A percentile compares a stretch with the other conserved stretches of the same genome.
phyloP scores from a whole-genome alignment of 2,797 vertebrate genomes.

The Alfaro cultratus region DNA sequence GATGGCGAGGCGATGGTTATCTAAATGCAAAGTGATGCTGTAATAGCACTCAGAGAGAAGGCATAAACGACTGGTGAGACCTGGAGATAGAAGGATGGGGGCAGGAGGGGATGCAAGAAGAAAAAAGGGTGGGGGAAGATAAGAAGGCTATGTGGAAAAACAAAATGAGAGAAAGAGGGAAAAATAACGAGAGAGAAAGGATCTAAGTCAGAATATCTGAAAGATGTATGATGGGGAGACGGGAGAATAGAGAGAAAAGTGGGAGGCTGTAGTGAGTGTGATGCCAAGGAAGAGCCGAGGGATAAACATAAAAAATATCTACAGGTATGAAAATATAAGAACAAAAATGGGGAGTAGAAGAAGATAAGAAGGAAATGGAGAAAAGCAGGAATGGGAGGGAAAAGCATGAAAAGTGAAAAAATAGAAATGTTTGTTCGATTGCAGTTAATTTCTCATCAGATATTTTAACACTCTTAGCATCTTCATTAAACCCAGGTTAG shows the following conservation, averaged over 20 bases:
- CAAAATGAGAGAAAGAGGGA: slow-evolving; percentile 10
- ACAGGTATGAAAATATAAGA: not conserved
- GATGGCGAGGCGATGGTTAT: slow-evolving; percentile 77
- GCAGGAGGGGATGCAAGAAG: not conserved
- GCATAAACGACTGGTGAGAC: slow-evolving; percentile 66
- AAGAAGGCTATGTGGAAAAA: slow-evolving; percentile 28
- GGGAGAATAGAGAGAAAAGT: not conserved
- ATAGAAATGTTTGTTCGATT: slow-evolving; percentile 11
- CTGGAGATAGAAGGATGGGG: slow-evolving; percentile 18
- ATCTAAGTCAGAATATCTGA: slow-evolving; percentile 16
- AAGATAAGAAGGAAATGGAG: not conserved
- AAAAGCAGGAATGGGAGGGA: not conserved
- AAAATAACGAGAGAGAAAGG: slow-evolving; percentile 11
- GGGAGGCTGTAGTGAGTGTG: not conserved
- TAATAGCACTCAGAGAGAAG: slow-evolving; percentile 75
- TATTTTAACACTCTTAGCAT: not conserved
- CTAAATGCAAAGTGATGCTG: slow-evolving; percentile 86
- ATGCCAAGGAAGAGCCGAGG: slow-evolving; percentile 8
- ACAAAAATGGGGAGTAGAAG: not conserved
- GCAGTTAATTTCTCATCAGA: not conserved
- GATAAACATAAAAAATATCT: not conserved
- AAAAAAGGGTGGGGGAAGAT: slow-evolving; percentile 4
- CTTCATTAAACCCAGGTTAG: not conserved
- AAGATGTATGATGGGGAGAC: slow-evolving; percentile 19
- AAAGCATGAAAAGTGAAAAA: not conserved